These are phyloP conservation scores for Metallyticus violacea DNA, from an alignment of 2,888 invertebrate genomes.

Conservation along the genomic window DNA sequence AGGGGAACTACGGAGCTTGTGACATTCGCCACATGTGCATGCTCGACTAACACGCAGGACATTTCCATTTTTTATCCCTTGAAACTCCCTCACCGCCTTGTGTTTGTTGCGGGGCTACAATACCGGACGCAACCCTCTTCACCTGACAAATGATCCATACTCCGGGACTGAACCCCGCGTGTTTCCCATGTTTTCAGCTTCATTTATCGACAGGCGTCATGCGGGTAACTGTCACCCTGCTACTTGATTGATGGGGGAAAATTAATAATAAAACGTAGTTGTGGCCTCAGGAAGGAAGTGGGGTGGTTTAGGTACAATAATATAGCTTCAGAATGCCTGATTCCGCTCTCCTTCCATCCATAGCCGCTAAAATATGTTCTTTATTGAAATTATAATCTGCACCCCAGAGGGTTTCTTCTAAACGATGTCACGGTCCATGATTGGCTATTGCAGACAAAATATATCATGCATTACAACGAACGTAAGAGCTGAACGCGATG, in stretches of 20 bases:
- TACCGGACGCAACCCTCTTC: conserved; percentile 12
- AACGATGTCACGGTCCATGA: neutral
- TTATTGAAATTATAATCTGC: neutral
- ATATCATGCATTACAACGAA: neutral
- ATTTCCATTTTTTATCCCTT: conserved; percentile 5
- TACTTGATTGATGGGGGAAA: conserved; percentile 19
- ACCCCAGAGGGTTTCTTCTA: neutral
- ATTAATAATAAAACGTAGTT: conserved; percentile 11
- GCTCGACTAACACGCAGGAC: too few species aligned
- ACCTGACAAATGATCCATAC: conserved; percentile 27
- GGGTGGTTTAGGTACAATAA: neutral
- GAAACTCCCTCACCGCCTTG: neutral
- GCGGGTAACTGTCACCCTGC: conserved; percentile 16
- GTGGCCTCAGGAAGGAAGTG: neutral
- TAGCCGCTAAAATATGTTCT: neutral
- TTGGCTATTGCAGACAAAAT: neutral
- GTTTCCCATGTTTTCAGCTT: conserved; percentile 20
- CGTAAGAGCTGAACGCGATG: neutral
- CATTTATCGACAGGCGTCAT: conserved; percentile 25
- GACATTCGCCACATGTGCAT: neutral
- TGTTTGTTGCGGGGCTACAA: neutral
- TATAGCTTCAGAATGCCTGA: neutral
- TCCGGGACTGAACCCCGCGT: neutral
- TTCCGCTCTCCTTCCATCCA: neutral
- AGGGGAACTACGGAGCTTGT: neutral